Evolutionary conservation across 2,888 invertebrate genomes (phyloP).

Genomic region (Aleiodes alternator): DNA sequence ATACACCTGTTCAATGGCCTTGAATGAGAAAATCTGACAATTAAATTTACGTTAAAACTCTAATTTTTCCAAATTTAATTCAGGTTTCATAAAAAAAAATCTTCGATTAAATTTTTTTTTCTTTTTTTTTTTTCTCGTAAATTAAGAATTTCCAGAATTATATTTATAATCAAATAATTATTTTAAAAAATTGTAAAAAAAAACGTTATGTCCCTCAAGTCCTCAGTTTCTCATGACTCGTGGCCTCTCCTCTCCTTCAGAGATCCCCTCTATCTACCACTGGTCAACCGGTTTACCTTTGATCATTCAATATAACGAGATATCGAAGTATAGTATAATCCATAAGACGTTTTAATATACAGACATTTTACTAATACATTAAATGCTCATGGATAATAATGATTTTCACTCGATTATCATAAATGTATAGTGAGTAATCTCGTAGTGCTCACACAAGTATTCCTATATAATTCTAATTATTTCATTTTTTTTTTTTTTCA

Average conservation of each 20-base stretch:
- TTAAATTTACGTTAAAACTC: not conserved
- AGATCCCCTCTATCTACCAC: constrained; percentile 49
- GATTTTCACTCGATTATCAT: constrained; percentile 40
- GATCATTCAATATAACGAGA: constrained; percentile 68
- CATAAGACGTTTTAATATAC: constrained; percentile 49
- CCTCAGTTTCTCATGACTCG: constrained; percentile 45
- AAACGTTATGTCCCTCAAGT: constrained; percentile 48
- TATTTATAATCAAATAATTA: not conserved
- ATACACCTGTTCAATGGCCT: constrained; percentile 58
- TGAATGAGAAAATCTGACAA: not conserved
- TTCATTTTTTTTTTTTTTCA: not conserved
- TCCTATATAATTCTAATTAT: constrained; percentile 16
- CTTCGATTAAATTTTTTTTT: not conserved
- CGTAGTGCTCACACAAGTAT: not conserved
- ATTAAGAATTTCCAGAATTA: no score
- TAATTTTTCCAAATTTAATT: constrained; percentile 22
- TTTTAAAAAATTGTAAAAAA: constrained; percentile 3
- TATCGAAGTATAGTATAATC: constrained; percentile 30
- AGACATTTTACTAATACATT: constrained; percentile 60
- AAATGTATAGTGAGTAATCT: not conserved
- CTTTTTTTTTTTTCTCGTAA: not conserved
- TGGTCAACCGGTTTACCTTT: constrained; percentile 72
- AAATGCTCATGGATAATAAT: constrained; percentile 45
- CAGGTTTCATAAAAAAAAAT: constrained; percentile 4
- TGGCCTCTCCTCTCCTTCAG: constrained; percentile 52